These are phyloP conservation scores for Heterochromis multidens DNA, from an alignment of 2,113 vertebrate species.

Conservation along the genomic window DNA sequence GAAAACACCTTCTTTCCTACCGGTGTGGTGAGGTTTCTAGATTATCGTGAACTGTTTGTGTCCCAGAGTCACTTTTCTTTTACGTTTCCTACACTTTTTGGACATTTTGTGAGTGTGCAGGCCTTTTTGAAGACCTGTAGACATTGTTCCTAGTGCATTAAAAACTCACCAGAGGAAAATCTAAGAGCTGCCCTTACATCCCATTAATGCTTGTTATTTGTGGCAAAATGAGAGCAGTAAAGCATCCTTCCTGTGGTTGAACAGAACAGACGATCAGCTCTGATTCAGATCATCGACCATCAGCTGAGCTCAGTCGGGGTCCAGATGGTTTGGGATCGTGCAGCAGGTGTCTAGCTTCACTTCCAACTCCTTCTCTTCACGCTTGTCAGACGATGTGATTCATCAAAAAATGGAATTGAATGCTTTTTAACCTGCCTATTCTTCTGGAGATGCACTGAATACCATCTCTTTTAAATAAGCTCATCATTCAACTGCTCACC, in stretches of 20 bases:
- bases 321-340: background rate
- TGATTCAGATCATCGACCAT: background rate
- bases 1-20: background rate
- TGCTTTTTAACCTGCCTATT: background rate
- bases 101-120: background rate
- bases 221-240: background rate
- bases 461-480: rapidly evolving
- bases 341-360: background rate
- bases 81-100: background rate
- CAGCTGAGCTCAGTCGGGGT: background rate
- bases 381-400: background rate
- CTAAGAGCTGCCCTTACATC: background rate
- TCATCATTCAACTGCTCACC: background rate
- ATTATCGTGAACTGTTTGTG: background rate
- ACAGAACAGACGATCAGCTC: background rate
- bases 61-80: background rate
- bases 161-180: background rate
- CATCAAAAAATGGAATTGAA: background rate
- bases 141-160: background rate
- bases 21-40: background rate
- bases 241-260: background rate
- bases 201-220: background rate
- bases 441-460: rapidly evolving
- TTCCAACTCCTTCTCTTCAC: background rate
- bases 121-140: background rate